Percentiles rank a stretch among this genome's conserved stretches.
Conservation (phyloP, 2,888 invertebrate genomes). For the Melinaea marsaeus region DNA sequence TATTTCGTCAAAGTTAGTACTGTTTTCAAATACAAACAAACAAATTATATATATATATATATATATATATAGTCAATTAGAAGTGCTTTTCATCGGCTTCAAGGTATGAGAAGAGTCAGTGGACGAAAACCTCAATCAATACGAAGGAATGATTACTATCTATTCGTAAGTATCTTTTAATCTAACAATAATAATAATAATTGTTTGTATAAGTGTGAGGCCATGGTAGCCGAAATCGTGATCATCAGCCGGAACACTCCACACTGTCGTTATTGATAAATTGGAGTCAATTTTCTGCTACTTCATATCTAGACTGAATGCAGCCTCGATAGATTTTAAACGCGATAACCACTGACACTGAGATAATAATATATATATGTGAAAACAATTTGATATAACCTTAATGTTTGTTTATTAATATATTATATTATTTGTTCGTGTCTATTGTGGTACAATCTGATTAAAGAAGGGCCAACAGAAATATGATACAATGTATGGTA, state of each 20-base stretch:
- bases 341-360: constrained; percentile 27
- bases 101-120: constrained; percentile 23
- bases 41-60: too few relatives aligned
- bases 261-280: constrained; percentile 76
- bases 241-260: constrained; percentile 67
- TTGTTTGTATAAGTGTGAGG: not conserved
- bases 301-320: constrained; percentile 46
- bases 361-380: too few relatives aligned
- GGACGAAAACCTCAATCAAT: not conserved
- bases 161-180: not conserved
- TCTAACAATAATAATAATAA: not conserved
- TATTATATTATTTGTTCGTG: too few relatives aligned
- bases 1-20: constrained; percentile 55
- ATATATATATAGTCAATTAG: too few relatives aligned
- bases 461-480: too few relatives aligned
- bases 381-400: too few relatives aligned
- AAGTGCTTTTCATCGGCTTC: not conserved
- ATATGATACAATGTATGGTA: too few relatives aligned
- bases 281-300: constrained; percentile 64
- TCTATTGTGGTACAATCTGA: too few relatives aligned
- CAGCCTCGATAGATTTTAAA: constrained; percentile 34
- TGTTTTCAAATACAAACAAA: constrained; percentile 28
- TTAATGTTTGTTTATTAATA: too few relatives aligned
- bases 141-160: constrained; percentile 22
- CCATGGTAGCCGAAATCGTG: constrained; percentile 61